phyloP scores from a whole-genome alignment of 35 echinoderm and acorn worm genomes.

The Patiria miniata region DNA sequence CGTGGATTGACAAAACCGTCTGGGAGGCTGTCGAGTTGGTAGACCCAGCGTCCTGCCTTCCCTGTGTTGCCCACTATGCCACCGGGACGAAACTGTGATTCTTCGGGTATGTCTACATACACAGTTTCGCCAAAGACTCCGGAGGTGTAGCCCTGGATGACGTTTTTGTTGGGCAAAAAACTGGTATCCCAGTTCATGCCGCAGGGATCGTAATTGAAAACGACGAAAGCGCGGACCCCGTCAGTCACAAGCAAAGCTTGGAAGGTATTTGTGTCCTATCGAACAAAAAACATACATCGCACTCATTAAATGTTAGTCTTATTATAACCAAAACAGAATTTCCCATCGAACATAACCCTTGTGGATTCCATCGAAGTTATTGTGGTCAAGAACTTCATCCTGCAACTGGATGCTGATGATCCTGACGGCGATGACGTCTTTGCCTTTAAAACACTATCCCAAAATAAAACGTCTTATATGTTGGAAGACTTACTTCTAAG shows the following conservation, averaged over 20 bases:
- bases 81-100: neutral
- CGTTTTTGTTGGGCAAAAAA: neutral
- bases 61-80: neutral
- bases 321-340: too few relatives aligned
- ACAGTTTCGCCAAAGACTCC: neutral
- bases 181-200: constrained; percentile 62
- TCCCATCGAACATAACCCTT: too few relatives aligned
- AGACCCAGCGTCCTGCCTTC: neutral
- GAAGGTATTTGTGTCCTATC: constrained; percentile 55
- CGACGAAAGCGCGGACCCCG: constrained; percentile 25
- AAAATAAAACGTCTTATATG: too few relatives aligned
- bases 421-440: too few relatives aligned
- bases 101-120: neutral
- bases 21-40: neutral
- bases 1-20: neutral
- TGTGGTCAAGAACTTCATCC: too few relatives aligned
- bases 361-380: too few relatives aligned
- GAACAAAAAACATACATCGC: neutral
- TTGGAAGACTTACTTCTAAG: too few relatives aligned
- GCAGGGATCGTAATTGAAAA: constrained; percentile 65
- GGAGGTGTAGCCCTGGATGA: neutral
- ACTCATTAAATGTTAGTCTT: too few relatives aligned
- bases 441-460: too few relatives aligned
- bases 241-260: constrained; percentile 66
- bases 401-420: too few relatives aligned